Evolutionary conservation across 2,113 vertebrate genomes (phyloP), one percentile per base, ranked within the genome.

Genomic region (Plecotus auritus): DNA sequence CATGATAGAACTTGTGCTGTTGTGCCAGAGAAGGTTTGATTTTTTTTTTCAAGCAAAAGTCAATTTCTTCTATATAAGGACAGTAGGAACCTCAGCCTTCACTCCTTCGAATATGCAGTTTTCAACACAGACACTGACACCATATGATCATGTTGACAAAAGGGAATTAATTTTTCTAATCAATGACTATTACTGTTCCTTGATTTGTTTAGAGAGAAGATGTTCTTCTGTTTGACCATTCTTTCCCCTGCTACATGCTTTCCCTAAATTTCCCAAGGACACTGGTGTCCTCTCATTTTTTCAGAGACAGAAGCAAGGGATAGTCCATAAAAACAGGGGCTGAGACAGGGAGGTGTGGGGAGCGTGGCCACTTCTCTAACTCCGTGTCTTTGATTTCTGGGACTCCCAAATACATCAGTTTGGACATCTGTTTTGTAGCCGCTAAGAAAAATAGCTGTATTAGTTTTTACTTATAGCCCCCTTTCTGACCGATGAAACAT

Each of bases 41-140:
- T 70, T 94, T 84, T 94, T 85, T 86, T 83, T 56, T 95, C 37
- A 93, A 88, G 56, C 16, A 83, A 81, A 97, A 96, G 86, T 91
- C 77, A 91, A 88, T 90, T 96, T 96, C 35, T 94, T 81, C 30
- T 80, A 45, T 30, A 42, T 47, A 64, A 91, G 32, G 37, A 81
- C n/a, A 70, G 37, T 23, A 90, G 80, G 81, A 88, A 86, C 47
- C 54, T 45, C 61, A 42, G 30, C 5, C 30, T 47, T 47, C 49
- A 16, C 3, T 56, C 28, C 23, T 77, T 77, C 83, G 20, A 85
- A 32, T 45, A 76, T 13, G 16, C 91, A 73, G 4, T 26, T 93
- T 84, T 72, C 73, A 83, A 49, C 30, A 32, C 23, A 69, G 35
- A 28, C 0, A 8, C 1, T 66, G 59, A 22, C 13, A n/a, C 4